Evolutionary conservation across 2,797 vertebrate species (phyloP), one percentile per base, ranked within the genome.

Genomic region (Basileuterus tristriatus): DNA sequence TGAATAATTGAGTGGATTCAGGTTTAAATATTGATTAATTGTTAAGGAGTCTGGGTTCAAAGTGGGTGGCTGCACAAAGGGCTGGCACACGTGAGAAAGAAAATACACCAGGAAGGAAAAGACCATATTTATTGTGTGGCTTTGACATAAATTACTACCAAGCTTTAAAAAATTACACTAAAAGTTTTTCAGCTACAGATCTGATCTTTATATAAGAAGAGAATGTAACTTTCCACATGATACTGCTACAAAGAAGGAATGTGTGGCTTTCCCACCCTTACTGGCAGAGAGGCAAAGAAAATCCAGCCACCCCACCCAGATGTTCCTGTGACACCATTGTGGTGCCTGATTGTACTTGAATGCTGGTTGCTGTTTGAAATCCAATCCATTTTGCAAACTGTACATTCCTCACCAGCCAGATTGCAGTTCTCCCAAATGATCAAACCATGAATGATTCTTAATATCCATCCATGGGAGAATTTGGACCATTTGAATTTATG

Each of bases 11-110:
- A 87, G 17, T 70, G 26, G 21, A 69, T 86, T 91, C 70, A 50
- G 37, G 60, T 76, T 86, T 94, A 88, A 92, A 80, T 72, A 94
- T 67, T 81, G 74, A 87, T 90, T 74, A 89, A 86, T 72, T 83
- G 23, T 77, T 87, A 72, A 47, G 53, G 71, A 88, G 22, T 34
- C 50, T 75, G 12, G n/a, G 39, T 78, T 94, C 70, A 72, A 70
- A 74, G 52, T 49, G 53, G 27, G 46, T 67, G 36, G 47, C 24
- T 69, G 27, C 64, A 77, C 44, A 71, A 75, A 83, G 37, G 27
- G 13, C 41, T 93, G 60, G 22, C 4, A 16, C 0, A 0, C 13
- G 4, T 56, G 64, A 83, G 29, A 39, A 87, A 6, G 41, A 26
- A 70, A 87, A 68, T 70, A 23, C 15, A 23, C 16, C 36, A 69